phyloP scores from a whole-genome alignment of 2,113 vertebrate genomes.

The Dasyprocta punctata region DNA sequence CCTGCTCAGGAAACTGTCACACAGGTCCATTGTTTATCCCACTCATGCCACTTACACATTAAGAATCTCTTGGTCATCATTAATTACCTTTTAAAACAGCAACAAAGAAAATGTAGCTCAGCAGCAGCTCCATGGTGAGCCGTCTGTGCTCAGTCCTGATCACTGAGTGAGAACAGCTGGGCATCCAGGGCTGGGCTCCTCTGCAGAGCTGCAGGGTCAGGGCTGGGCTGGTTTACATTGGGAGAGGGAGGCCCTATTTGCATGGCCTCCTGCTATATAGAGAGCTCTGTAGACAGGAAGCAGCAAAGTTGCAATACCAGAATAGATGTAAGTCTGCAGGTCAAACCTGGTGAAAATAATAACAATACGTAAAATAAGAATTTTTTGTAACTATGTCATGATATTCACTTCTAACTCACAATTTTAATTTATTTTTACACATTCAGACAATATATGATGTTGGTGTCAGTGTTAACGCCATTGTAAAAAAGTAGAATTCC shows the following conservation, averaged over 20 bases:
- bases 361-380: not conserved
- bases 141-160: not conserved
- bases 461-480: not conserved
- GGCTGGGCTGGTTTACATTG: not conserved
- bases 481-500: no score
- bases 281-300: no score
- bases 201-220: not conserved
- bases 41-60: not conserved
- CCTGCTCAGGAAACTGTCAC: no score
- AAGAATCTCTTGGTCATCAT: not conserved
- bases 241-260: not conserved
- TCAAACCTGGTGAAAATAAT: not conserved
- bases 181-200: not conserved
- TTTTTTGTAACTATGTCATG: not conserved
- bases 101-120: not conserved
- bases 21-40: not conserved
- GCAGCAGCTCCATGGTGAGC: no score
- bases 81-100: no score
- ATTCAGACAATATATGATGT: not conserved
- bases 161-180: not conserved
- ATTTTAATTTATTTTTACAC: not conserved
- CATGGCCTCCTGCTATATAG: not conserved
- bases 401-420: not conserved
- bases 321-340: not conserved
- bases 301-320: not conserved